Percentiles rank a stretch among this genome's conserved stretches.
These are phyloP conservation scores for Zaprionus africanus DNA, from an alignment of 1,140 invertebrate species.

Conservation along the genomic window DNA sequence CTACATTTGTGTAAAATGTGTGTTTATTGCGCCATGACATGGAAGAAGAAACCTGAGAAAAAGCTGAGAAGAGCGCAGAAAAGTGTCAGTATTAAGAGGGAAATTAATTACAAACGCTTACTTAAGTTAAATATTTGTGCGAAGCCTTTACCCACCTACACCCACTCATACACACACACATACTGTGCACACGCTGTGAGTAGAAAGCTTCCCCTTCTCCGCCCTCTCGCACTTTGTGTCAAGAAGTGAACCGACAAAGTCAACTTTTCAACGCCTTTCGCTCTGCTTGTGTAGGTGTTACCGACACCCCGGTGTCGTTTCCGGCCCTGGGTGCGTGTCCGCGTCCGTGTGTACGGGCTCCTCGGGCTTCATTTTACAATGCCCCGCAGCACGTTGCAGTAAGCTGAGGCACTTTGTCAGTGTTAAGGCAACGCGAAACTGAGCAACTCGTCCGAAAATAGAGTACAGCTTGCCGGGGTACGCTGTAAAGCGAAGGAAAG, in stretches of 20 bases:
- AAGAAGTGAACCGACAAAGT: conserved; percentile 39
- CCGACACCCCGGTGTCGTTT: conserved; percentile 1
- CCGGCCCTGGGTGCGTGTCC: background rate
- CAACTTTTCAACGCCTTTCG: conserved; percentile 48
- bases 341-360: background rate
- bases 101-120: conserved; percentile 81
- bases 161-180: conserved; percentile 10
- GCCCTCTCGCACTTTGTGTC: background rate
- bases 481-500: background rate
- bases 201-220: background rate
- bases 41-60: conserved; percentile 25
- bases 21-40: conserved; percentile 75
- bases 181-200: background rate
- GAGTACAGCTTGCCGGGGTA: conserved; percentile 36
- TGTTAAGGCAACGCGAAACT: conserved; percentile 48
- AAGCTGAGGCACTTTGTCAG: conserved; percentile 76
- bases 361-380: conserved; percentile 61
- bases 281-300: background rate
- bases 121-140: conserved; percentile 80
- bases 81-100: conserved; percentile 76
- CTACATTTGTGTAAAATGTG: conserved; percentile 78
- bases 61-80: conserved; percentile 64
- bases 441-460: conserved; percentile 55
- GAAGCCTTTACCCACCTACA: conserved; percentile 44
- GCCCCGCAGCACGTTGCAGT: conserved; percentile 51